Conservation (phyloP, 2,888 invertebrate genomes). For the Drosophila nigritarsus region DNA sequence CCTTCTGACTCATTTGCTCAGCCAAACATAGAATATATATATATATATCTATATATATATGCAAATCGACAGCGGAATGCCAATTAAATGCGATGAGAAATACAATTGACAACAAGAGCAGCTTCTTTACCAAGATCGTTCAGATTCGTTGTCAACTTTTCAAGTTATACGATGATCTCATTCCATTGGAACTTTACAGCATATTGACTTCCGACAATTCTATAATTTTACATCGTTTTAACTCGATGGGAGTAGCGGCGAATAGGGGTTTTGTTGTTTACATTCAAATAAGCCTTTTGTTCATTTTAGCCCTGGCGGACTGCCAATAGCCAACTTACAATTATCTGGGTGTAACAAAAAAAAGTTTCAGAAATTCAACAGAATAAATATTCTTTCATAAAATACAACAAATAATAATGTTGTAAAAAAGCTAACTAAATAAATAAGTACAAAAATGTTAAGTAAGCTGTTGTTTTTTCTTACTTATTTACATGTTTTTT, state of each 20-base stretch:
- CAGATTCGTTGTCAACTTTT: slow-evolving; percentile 26
- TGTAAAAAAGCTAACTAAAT: not conserved
- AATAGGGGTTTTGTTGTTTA: not conserved
- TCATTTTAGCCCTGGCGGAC: not conserved
- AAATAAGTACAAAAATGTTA: not conserved
- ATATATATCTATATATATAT: slow-evolving; percentile 21
- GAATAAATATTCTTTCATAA: not conserved
- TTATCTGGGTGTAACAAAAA: not conserved
- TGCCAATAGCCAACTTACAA: not conserved
- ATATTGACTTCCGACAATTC: slow-evolving; percentile 29
- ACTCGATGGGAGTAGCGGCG: not conserved
- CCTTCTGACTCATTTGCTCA: slow-evolving; percentile 64
- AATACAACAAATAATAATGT: not conserved
- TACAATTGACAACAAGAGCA: slow-evolving; percentile 46
- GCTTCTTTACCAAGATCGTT: slow-evolving; percentile 21
- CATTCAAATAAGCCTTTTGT: not conserved
- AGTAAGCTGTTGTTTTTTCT: not conserved
- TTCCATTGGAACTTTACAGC: slow-evolving; percentile 18
- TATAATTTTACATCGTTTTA: slow-evolving; percentile 39
- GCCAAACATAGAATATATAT: slow-evolving; percentile 20
- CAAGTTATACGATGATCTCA: slow-evolving; percentile 53
- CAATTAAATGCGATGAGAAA: slow-evolving; percentile 48
- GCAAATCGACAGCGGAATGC: slow-evolving; percentile 53
- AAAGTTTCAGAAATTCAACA: not conserved
- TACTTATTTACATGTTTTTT: not conserved